Evolutionary conservation across 2,888 invertebrate species (phyloP).

Genomic region (Temnothorax rugatulus): DNA sequence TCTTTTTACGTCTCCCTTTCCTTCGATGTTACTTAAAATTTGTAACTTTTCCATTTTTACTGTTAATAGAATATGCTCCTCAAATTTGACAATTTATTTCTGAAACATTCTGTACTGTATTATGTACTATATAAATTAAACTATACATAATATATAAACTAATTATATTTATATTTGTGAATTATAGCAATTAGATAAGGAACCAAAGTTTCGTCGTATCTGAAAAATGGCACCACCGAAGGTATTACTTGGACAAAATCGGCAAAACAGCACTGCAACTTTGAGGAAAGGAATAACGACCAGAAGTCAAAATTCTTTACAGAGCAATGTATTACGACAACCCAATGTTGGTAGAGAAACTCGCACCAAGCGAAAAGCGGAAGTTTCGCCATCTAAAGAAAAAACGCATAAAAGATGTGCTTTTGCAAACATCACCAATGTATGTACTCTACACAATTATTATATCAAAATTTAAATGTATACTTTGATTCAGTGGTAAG

Average conservation of each 20-base stretch:
- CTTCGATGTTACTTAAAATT: background rate
- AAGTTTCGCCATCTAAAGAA: slow-evolving; percentile 92
- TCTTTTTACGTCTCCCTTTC: background rate
- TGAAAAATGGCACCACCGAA: slow-evolving; percentile 89
- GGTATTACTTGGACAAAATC: slow-evolving; percentile 87
- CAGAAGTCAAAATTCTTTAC: slow-evolving; percentile 88
- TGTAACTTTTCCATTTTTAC: background rate
- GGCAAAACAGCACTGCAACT: slow-evolving; percentile 86
- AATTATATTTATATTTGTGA: background rate
- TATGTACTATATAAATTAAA: background rate
- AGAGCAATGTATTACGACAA: slow-evolving; percentile 81
- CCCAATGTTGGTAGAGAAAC: slow-evolving; percentile 87
- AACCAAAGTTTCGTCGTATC: slow-evolving; percentile 75
- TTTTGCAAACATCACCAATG: slow-evolving; percentile 95
- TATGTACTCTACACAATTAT: slow-evolving; percentile 77
- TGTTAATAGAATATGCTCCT: background rate
- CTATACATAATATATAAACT: background rate
- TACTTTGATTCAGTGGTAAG: background rate
- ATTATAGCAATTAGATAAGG: slow-evolving; percentile 4
- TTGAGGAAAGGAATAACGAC: slow-evolving; percentile 88
- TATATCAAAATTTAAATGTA: background rate
- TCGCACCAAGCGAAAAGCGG: slow-evolving; percentile 93
- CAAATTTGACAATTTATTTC: background rate
- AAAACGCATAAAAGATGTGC: slow-evolving; percentile 93
- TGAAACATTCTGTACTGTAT: background rate